Conservation (phyloP, 1,140 invertebrate genomes). For the Lasaia peninsularis region DNA sequence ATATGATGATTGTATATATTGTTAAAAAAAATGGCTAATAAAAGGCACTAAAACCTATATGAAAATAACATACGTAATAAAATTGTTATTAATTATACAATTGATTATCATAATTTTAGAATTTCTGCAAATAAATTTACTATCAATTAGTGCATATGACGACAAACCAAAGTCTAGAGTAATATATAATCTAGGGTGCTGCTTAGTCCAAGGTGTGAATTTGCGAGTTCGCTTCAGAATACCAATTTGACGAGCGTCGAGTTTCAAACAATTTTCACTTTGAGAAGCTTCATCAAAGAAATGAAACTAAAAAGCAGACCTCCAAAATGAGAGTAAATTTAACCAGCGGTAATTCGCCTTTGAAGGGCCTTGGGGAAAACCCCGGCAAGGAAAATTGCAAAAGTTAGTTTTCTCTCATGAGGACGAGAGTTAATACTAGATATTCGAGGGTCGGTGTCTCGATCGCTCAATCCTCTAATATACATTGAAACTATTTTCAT, state of each 20-base stretch:
- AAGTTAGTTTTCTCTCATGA: constrained; percentile 70
- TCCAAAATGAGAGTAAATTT: constrained; percentile 70
- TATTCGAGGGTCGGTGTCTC: constrained; percentile 14
- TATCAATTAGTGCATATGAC: too few relatives aligned
- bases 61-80: too few relatives aligned
- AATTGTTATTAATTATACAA: too few relatives aligned
- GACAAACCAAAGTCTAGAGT: too few relatives aligned
- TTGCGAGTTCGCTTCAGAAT: constrained; percentile 63
- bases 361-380: constrained; percentile 55
- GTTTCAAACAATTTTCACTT: constrained; percentile 69
- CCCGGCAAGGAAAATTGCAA: constrained; percentile 63
- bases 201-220: constrained; percentile 47
- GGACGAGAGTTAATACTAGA: constrained; percentile 32
- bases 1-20: too few relatives aligned
- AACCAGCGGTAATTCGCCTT: constrained; percentile 70
- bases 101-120: too few relatives aligned
- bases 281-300: constrained; percentile 68
- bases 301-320: constrained; percentile 69
- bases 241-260: constrained; percentile 54
- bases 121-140: too few relatives aligned
- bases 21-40: too few relatives aligned
- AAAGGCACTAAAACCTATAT: too few relatives aligned
- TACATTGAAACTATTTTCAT: not conserved
- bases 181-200: not conserved
- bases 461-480: not conserved